Conservation (phyloP, 2,888 invertebrate species). For the Eristalis tenax region DNA sequence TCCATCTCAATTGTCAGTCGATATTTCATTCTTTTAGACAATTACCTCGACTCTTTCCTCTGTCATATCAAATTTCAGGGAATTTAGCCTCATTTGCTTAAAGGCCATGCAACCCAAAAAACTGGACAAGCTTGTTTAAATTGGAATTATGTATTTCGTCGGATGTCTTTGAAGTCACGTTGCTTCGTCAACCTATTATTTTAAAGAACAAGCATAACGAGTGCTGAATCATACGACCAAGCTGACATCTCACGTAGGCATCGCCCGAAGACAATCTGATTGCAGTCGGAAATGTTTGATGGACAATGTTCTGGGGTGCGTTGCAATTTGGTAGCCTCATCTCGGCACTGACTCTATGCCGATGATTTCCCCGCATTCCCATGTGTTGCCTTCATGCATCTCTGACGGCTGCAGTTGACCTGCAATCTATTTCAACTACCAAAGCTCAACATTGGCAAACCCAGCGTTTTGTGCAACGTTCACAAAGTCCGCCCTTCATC, state of each 20-base stretch:
- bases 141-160: background rate
- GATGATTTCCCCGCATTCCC: no score
- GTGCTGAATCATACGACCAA: background rate
- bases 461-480: no score
- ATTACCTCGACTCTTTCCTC: no score
- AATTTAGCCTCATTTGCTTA: background rate
- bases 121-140: background rate
- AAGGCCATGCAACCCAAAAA: background rate
- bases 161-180: background rate
- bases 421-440: no score
- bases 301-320: background rate
- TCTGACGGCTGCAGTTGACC: no score
- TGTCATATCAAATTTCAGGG: background rate
- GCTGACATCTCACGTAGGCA: background rate
- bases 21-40: background rate
- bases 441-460: no score
- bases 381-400: no score
- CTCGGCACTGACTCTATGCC: background rate
- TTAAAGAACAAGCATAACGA: background rate
- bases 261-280: background rate
- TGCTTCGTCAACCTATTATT: background rate
- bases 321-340: background rate
- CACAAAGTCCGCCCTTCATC: background rate
- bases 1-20: no score
- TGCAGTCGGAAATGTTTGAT: background rate